Conservation (phyloP, 1,140 invertebrate genomes). For the Mactra quadrangularis region DNA sequence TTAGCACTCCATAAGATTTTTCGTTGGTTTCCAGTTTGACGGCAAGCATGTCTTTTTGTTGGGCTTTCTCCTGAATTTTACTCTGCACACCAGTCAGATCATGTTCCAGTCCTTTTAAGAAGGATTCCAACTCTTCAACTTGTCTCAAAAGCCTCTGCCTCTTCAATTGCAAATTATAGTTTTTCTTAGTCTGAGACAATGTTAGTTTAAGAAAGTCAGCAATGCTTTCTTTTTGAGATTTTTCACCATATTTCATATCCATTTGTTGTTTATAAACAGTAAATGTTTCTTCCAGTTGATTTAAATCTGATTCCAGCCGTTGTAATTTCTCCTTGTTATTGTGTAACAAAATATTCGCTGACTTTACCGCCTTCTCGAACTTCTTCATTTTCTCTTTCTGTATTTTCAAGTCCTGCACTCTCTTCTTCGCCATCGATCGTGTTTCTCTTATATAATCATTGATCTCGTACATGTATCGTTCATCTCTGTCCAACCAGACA, state of each 20-base stretch:
- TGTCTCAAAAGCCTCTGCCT: conserved; percentile 76
- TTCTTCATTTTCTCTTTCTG: conserved; percentile 79
- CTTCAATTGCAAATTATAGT: conserved; percentile 81
- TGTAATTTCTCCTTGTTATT: conserved; percentile 79
- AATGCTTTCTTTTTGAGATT: conserved; percentile 81
- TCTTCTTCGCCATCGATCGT: conserved; percentile 70
- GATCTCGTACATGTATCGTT: conserved; percentile 80
- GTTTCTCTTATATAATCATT: conserved; percentile 78
- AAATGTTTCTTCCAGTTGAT: conserved; percentile 75
- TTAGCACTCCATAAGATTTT: conserved; percentile 75
- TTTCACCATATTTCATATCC: conserved; percentile 71
- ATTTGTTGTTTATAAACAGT: conserved; percentile 70
- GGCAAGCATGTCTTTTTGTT: conserved; percentile 72
- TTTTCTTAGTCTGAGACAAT: conserved; percentile 78
- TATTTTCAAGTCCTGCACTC: conserved; percentile 74
- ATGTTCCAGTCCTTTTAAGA: conserved; percentile 74
- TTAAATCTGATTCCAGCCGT: conserved; percentile 78
- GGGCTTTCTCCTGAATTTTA: conserved; percentile 74
- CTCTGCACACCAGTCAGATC: conserved; percentile 74
- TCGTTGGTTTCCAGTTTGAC: conserved; percentile 76
- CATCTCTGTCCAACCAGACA: conserved; percentile 79
- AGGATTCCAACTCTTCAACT: conserved; percentile 76
- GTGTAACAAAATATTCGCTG: conserved; percentile 74
- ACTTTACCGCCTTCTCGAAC: conserved; percentile 75
- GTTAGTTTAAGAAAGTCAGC: conserved; percentile 81